Evolutionary conservation across 2,113 vertebrate genomes (phyloP), one percentile per base, ranked within the genome.

Genomic region (Eulemur macaco): DNA sequence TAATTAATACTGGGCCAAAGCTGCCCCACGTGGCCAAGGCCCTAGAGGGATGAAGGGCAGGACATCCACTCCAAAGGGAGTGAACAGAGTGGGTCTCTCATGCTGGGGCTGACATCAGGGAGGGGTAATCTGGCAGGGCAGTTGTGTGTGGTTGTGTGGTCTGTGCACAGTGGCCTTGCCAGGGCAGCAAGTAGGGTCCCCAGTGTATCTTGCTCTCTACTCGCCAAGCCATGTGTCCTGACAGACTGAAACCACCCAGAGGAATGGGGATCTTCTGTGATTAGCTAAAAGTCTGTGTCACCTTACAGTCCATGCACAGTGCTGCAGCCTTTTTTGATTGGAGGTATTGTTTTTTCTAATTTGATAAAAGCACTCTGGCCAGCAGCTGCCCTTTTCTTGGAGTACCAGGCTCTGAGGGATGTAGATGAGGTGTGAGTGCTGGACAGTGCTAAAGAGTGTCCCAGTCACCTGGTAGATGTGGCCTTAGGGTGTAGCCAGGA

Each of bases 1-100:
- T 99, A 98, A 98, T 25, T 17, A 31, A 34, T 13, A 21, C 0
- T 0, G 77, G 73, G 50, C 76, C 54, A 69, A 31, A 18, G 81
- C 50, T 29, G 25, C 37, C 20, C 78, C 1, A 27, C 0, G 27
- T 5, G 4, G 27, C 21, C 69, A 34, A 77, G 58, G 58, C 20
- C 66, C 71, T 74, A 29, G 37, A 37, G n/a, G 77, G 68, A 8
- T n/a, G 21, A 86, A 68, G 50, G 71, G 12, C 37, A 64, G 68
- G 47, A 13, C 31, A 0, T 58, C 73, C 29, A 20, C 74, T 73
- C 60, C 37, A n/a, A 73, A 6, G 29, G 66, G 45, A 83, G 11
- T 66, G 56, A 7, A 68, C 34, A 34, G 15, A 50, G 56, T 5
- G 29, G 5, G 3, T 50, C 81, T 83, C 58, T 83, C 25, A 14